phyloP scores from a whole-genome alignment of 2,888 invertebrate species.

The Meiosimyza platycephala region DNA sequence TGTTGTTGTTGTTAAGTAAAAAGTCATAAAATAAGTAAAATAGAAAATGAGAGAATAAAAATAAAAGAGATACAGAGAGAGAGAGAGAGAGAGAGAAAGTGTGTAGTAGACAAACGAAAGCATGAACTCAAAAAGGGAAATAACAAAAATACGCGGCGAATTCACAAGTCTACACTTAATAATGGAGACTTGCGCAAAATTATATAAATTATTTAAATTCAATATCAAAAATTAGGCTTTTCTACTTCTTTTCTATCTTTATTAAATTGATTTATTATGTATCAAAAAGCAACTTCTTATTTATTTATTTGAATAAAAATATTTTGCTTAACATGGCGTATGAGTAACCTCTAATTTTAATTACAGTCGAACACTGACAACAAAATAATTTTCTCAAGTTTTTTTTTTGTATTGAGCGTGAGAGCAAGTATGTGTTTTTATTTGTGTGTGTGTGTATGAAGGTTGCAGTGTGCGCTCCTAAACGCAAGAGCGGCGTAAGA shows the following conservation, averaged over 20 bases:
- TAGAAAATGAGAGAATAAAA: neutral
- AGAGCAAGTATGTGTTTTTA: neutral
- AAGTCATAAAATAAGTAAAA: no score
- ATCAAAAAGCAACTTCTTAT: no score
- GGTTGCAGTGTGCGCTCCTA: no score
- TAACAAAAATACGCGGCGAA: conserved; percentile 27
- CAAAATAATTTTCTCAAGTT: neutral
- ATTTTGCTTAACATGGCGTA: no score
- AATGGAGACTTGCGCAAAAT: neutral
- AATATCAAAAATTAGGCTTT: no score
- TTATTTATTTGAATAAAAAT: no score
- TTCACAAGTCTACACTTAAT: conserved; percentile 1
- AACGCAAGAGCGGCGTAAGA: neutral
- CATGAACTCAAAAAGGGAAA: neutral
- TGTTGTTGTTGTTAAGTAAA: neutral
- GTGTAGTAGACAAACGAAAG: neutral
- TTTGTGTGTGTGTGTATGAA: no score
- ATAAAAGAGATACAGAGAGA: neutral
- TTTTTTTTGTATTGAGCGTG: neutral
- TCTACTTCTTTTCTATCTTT: no score
- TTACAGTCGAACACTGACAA: neutral
- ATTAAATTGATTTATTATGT: no score
- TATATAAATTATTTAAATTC: no score
- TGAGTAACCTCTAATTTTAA: no score
- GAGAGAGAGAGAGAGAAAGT: neutral